Evolutionary conservation across 2,113 vertebrate genomes (phyloP), one percentile per base, ranked within the genome.

Genomic region (Tragelaphus buxtoni): DNA sequence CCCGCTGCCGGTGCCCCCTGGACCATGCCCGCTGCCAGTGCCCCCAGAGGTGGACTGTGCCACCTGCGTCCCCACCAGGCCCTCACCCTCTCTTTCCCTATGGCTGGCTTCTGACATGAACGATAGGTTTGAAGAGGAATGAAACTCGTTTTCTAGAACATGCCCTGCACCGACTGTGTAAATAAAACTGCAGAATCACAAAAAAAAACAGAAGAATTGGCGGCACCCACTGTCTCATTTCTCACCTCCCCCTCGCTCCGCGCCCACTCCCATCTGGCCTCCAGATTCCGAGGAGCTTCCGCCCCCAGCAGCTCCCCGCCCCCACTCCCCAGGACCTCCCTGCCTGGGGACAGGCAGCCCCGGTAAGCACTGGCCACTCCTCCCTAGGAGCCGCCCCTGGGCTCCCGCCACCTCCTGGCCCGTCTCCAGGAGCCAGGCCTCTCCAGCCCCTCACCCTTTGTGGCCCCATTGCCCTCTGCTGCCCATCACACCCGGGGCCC

Each of bases 231-330:
- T 8, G 84, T 69, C 85, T 49, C 20, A 0, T n/a, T 91, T 72
- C 93, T 69, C 91, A 28, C 95, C 86, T 22, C 97, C 96, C 93
- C 84, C 94, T n/a, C 4, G 2, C 88, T 51, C 55, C 9, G 0
- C 93, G 39, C 97, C 95, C 94, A 86, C 97, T 56, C 86, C 97
- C 35, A 89, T 93, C 91, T 93, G 97, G 81, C 55, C 3, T 13
- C 91, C 90, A 82, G 86, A 35, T 55, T 60, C 84, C 69, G 2
- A 7, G 5, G 42, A 16, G 26, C 7, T 39, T 6, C 88, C 7
- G 1, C 51, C 49, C 80, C 7, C 76, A 1, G 42, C 24, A 1
- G 35, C 35, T 3, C 51, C 20, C 53, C 26, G 0, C n/a, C 30
- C 88, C 9, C 4, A 3, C 76, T 20, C 53, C 60, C 56, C 4